These are phyloP conservation scores for Uropetala carovei DNA, from an alignment of 2,888 invertebrate genomes.

Conservation along the genomic window DNA sequence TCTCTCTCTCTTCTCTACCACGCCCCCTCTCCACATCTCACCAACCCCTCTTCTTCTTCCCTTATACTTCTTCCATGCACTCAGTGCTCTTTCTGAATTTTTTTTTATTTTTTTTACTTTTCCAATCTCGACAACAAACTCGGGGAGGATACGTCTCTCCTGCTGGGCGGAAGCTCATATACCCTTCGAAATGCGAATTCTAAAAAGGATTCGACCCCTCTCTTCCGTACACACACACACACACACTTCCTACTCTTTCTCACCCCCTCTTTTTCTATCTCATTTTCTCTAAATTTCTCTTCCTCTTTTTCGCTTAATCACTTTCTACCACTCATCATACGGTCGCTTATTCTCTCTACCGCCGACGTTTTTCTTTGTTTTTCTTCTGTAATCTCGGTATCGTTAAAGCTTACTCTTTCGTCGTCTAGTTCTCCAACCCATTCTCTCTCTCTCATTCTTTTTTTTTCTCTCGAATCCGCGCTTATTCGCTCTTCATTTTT, in stretches of 20 bases:
- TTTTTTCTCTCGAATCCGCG: background rate
- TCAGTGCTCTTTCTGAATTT: background rate
- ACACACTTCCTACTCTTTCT: background rate
- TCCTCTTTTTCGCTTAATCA: too few species aligned
- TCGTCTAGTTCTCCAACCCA: too few species aligned
- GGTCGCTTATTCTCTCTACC: too few species aligned
- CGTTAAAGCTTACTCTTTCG: too few species aligned
- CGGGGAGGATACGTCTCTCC: background rate
- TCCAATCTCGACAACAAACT: constrained; percentile 27
- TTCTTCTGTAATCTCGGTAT: too few species aligned
- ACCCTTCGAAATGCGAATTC: background rate
- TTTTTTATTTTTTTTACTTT: constrained; percentile 1
- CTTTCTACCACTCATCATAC: too few species aligned
- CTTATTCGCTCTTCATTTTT: background rate
- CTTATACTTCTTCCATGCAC: background rate
- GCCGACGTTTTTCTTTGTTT: too few species aligned
- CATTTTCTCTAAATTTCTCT: too few species aligned
- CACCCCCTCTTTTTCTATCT: background rate
- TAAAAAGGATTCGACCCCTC: background rate
- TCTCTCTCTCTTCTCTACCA: background rate
- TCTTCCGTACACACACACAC: background rate
- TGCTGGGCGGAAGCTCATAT: background rate
- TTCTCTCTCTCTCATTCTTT: background rate
- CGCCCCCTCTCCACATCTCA: background rate
- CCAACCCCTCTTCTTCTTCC: too few species aligned